Evolutionary conservation across 1,140 invertebrate genomes (phyloP), one percentile per base, ranked within the genome.

Genomic region (Scaptomyza montana): DNA sequence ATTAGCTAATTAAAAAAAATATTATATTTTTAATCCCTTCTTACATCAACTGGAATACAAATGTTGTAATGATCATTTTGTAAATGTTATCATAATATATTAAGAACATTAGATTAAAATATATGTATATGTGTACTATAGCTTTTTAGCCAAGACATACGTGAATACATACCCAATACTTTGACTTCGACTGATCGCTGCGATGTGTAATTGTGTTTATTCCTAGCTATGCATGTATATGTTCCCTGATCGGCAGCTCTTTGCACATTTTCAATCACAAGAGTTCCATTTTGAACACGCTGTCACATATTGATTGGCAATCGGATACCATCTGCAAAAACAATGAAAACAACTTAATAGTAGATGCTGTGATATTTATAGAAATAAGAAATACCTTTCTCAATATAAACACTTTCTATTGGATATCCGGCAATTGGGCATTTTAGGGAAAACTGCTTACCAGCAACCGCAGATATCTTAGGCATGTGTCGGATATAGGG

Each of bases 381-480:
- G 47, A 72, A 45, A 51, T 63, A 21, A 3, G 1, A 16, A 6
- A 30, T 92, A 95, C 95, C 94, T 94, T 95, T 95, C 61, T 94
- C 94, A 94, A 95, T 95, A 43, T 92, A 91, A 39, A 95, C 93
- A 21, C 93, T 93, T 68, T 94, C 93, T 39, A 96, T 94, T 8
- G 95, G 95, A 91, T 95, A 95, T 13, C 95, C 95, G 19, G 94
- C 94, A 28, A 95, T 95, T 57, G 95, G 95, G 90, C 95, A 96
- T 74, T 94, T 93, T 46, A 96, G 93, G 16, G 93, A 90, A 43
- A 96, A 92, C 81, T 91, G 91, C 78, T 95, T 93, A 46, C 95
- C 95, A 13, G 95, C 95, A 13, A 96, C 94, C 8, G 95, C 95
- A 47, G 95, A 95, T 62, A 95, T 92, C 64, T 95, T 93, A 13